A percentile compares a stretch with the other conserved stretches of the same genome.
Evolutionary conservation across 2,797 vertebrate genomes (phyloP).

Genomic region (Trichosurus vulpecula): DNA sequence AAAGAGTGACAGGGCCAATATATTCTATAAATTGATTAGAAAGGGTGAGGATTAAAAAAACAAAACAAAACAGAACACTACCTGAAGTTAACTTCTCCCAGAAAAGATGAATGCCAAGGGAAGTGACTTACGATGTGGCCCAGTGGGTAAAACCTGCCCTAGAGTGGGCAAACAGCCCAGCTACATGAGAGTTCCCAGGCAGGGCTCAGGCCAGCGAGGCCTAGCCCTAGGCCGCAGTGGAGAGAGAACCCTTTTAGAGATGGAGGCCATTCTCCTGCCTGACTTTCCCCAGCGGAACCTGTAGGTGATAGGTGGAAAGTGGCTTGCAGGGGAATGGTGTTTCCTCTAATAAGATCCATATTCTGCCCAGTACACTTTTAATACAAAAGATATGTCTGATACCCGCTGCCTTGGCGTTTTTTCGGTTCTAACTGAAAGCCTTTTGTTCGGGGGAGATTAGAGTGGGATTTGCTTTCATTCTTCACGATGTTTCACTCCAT

Average conservation of each 20-base stretch:
- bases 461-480: conserved; percentile 83
- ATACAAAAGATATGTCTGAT: conserved; percentile 85
- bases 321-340: conserved; percentile 57
- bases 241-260: not conserved
- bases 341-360: conserved; percentile 84
- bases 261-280: not conserved
- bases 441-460: conserved; percentile 86
- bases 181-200: not conserved
- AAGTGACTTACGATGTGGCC: not conserved
- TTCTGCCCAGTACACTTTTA: conserved; percentile 80
- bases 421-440: conserved; percentile 83
- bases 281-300: conserved; percentile 15
- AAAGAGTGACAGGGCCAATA: not conserved
- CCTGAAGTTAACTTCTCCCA: not conserved
- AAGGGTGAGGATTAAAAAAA: conserved; percentile 51
- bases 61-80: not conserved
- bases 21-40: not conserved
- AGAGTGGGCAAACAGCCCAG: not conserved
- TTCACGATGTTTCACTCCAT: conserved; percentile 83
- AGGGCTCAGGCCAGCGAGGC: not conserved
- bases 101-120: not conserved
- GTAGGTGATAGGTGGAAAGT: conserved; percentile 38
- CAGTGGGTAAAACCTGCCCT: not conserved
- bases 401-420: conserved; percentile 76
- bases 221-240: not conserved